Conservation (phyloP, 1,140 invertebrate species). For the Teleogryllus occipitalis region DNA sequence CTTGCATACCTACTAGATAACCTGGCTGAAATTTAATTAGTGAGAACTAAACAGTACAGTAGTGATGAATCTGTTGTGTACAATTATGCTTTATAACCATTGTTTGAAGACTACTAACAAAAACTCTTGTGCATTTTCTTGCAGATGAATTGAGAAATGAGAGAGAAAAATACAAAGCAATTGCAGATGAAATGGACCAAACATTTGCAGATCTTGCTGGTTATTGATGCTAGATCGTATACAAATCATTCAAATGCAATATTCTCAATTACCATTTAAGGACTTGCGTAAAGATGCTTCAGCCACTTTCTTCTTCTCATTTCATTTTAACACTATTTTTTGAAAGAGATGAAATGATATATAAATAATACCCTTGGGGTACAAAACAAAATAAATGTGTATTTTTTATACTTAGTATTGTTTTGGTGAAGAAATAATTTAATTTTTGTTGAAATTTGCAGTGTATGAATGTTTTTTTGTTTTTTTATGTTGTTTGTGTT, state of each 20-base stretch:
- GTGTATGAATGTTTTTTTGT: too few species aligned
- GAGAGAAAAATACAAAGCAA: conserved; percentile 95
- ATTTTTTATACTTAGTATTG: not conserved
- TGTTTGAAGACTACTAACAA: too few species aligned
- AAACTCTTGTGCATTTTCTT: conserved; percentile 33
- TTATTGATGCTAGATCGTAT: conserved; percentile 49
- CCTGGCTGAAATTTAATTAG: too few species aligned
- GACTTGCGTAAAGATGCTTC: not conserved
- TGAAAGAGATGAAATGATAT: not conserved
- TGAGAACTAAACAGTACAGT: too few species aligned
- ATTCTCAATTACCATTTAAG: not conserved
- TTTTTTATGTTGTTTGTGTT: too few species aligned
- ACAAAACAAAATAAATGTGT: too few species aligned
- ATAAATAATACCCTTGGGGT: too few species aligned
- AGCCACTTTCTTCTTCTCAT: not conserved
- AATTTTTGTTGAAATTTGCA: too few species aligned
- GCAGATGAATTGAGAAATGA: conserved; percentile 92
- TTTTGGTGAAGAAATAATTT: not conserved
- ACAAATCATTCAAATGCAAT: not conserved
- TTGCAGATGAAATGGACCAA: conserved; percentile 93
- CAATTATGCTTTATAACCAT: too few species aligned
- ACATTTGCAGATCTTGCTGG: conserved; percentile 91
- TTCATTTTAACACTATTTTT: not conserved
- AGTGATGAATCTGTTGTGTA: too few species aligned
- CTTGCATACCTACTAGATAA: too few species aligned